Evolutionary conservation across 2,797 vertebrate genomes (phyloP).

Genomic region (Spinibarbus caldwelli): DNA sequence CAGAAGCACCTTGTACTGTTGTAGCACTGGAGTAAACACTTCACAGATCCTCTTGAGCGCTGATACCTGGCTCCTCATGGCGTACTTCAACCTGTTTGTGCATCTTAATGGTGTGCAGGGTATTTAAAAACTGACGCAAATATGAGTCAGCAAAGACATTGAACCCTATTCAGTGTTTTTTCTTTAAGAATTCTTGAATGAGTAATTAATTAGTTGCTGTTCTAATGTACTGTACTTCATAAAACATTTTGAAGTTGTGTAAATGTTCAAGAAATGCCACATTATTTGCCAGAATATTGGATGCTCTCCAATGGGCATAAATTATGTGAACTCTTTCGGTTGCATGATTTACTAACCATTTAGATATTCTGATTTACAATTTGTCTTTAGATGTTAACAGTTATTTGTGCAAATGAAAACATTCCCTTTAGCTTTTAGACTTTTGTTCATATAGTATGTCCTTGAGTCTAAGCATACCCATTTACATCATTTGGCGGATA

Average conservation of each 20-base stretch:
- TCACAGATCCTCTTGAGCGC: not conserved
- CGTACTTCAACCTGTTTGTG: not conserved
- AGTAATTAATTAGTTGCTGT: not conserved
- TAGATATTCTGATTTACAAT: not conserved
- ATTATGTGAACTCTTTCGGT: not conserved
- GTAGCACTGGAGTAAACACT: not conserved
- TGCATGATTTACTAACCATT: not conserved
- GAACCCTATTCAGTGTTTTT: constrained; percentile 10
- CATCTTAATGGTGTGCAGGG: not conserved
- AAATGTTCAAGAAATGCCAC: not conserved
- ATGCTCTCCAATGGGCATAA: not conserved
- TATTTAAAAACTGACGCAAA: not conserved
- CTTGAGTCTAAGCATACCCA: not conserved
- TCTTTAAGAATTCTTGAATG: not conserved
- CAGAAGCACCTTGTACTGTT: constrained; percentile 2
- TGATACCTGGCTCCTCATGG: not conserved
- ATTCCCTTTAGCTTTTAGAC: constrained; percentile 3
- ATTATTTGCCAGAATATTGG: not conserved
- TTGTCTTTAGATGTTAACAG: not conserved
- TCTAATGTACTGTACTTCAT: not conserved
- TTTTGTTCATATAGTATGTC: not conserved
- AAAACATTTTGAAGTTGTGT: not conserved
- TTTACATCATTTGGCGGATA: not conserved
- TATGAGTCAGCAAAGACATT: not conserved
- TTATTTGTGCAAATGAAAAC: not conserved